Conservation (phyloP, 2,888 invertebrate species). For the Gonocerus acuteangulatus region DNA sequence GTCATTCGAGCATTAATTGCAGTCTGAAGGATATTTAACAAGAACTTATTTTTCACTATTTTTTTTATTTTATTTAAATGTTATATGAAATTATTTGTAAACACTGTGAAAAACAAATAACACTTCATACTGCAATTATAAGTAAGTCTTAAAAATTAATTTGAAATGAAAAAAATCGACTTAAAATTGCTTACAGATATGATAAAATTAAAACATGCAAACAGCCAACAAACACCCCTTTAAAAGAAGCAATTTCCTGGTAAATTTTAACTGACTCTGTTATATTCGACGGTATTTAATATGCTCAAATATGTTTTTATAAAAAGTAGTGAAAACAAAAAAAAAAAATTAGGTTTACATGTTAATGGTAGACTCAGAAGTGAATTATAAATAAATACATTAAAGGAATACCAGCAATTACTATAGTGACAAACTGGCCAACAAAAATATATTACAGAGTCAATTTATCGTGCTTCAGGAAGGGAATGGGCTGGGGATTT, state of each 20-base stretch:
- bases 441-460: slow-evolving; percentile 29
- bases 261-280: slow-evolving; percentile 33
- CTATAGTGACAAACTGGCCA: slow-evolving; percentile 9
- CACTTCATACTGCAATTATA: slow-evolving; percentile 18
- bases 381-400: slow-evolving; percentile 8
- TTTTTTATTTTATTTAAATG: too few relatives aligned
- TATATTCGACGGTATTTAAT: slow-evolving; percentile 3
- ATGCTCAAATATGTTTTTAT: too few relatives aligned
- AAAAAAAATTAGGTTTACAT: neutral
- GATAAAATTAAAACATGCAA: slow-evolving; percentile 38
- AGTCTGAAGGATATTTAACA: slow-evolving; percentile 16
- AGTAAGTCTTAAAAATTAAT: slow-evolving; percentile 6
- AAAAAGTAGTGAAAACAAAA: slow-evolving; percentile 4
- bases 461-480: slow-evolving; percentile 35
- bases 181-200: slow-evolving; percentile 28
- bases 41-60: neutral
- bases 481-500: slow-evolving; percentile 21
- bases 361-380: slow-evolving; percentile 4
- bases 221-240: slow-evolving; percentile 43
- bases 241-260: slow-evolving; percentile 41
- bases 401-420: slow-evolving; percentile 1
- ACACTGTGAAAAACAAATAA: neutral
- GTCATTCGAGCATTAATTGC: slow-evolving; percentile 23
- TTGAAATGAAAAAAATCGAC: slow-evolving; percentile 25
- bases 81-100: too few relatives aligned